These are phyloP conservation scores for Spilarctia lutea DNA, from an alignment of 2,888 invertebrate genomes.

Conservation along the genomic window DNA sequence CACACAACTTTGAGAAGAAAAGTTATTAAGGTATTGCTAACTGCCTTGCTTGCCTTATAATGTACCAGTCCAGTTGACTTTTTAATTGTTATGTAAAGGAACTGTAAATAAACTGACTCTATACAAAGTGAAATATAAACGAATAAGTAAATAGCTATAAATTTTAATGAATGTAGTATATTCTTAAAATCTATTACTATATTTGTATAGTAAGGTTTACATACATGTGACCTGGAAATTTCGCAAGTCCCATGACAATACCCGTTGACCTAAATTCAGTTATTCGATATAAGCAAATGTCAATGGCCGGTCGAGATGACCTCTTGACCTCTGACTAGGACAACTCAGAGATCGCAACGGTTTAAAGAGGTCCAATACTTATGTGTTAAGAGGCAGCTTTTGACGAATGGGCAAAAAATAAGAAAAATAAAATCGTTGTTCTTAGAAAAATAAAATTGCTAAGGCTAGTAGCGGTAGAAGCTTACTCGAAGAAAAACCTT, in stretches of 20 bases:
- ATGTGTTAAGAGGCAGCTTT: neutral
- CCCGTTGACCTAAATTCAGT: constrained; percentile 51
- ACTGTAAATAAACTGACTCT: too few species aligned
- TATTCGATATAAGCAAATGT: constrained; percentile 50
- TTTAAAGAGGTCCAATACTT: constrained; percentile 3
- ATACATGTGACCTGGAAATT: constrained; percentile 3
- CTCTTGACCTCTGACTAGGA: constrained; percentile 36
- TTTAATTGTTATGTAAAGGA: too few species aligned
- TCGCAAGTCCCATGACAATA: constrained; percentile 28
- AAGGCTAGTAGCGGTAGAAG: neutral
- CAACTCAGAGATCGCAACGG: constrained; percentile 9
- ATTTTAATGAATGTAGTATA: neutral
- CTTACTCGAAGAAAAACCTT: neutral
- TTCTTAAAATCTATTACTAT: neutral
- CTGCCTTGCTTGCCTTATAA: too few species aligned
- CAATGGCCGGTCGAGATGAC: constrained; percentile 46
- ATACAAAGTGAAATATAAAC: too few species aligned
- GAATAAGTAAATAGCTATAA: too few species aligned
- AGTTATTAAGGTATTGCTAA: too few species aligned
- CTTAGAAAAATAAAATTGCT: neutral
- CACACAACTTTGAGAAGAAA: too few species aligned
- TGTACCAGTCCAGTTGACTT: too few species aligned
- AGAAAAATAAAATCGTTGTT: neutral
- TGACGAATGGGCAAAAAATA: constrained; percentile 6
- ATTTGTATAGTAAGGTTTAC: neutral